Conservation (phyloP, 2,113 vertebrate species). For the Talpa occidentalis region DNA sequence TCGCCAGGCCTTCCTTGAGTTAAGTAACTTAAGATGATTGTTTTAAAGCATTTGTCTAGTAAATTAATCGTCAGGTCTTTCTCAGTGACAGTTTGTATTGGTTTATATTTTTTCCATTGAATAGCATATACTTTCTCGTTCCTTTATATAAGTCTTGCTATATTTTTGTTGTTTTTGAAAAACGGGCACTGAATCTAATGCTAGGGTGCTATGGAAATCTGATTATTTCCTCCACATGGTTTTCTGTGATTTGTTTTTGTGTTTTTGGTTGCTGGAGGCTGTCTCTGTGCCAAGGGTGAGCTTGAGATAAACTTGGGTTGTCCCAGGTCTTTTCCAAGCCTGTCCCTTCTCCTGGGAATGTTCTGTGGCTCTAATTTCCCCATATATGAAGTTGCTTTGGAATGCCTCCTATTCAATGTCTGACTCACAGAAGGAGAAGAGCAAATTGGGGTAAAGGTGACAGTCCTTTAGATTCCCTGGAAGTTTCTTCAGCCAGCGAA, state of each 20-base stretch:
- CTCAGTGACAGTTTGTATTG: neutral
- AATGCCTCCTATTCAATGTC: neutral
- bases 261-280: neutral
- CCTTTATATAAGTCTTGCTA: neutral
- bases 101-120: too few species aligned
- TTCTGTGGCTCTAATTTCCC: neutral
- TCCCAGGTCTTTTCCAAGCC: too few species aligned
- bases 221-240: neutral
- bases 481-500: neutral
- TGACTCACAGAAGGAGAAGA: neutral
- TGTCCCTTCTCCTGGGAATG: neutral
- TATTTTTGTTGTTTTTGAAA: neutral
- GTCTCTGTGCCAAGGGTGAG: neutral
- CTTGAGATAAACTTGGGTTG: neutral
- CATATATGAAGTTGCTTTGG: neutral
- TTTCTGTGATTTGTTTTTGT: neutral
- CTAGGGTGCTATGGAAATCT: neutral
- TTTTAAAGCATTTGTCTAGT: neutral
- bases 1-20: neutral
- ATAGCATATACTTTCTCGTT: neutral
- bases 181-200: neutral
- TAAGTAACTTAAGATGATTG: neutral
- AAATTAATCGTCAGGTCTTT: neutral
- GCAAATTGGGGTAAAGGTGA: neutral
- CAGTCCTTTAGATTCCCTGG: neutral